These are phyloP conservation scores for Pseudomyrmex gracilis DNA, from an alignment of 1,140 invertebrate species.

Conservation along the genomic window DNA sequence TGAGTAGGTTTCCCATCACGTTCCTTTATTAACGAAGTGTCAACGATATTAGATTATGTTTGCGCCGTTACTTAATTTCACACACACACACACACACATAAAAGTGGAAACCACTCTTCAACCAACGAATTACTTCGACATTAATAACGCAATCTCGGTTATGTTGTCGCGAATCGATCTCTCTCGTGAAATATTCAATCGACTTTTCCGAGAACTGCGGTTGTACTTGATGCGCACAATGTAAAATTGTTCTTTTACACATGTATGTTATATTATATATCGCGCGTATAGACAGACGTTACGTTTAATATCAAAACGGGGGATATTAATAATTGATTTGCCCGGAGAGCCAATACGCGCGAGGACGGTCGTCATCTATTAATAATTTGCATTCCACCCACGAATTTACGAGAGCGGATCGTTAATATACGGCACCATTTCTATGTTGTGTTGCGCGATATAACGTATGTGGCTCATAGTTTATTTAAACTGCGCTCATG, in stretches of 20 bases:
- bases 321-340: conserved; percentile 46
- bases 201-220: not conserved
- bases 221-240: too few relatives aligned
- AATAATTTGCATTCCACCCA: conserved; percentile 12
- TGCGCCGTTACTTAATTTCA: not conserved
- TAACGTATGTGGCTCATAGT: not conserved
- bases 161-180: too few relatives aligned
- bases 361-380: conserved; percentile 1
- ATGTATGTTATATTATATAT: not conserved
- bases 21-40: conserved; percentile 35
- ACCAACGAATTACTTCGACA: too few relatives aligned
- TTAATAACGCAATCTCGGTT: not conserved
- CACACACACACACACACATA: too few relatives aligned
- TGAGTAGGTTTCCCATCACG: not conserved
- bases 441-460: not conserved
- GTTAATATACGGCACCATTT: conserved; percentile 32
- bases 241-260: not conserved
- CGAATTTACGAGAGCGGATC: conserved; percentile 24
- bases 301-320: conserved; percentile 11
- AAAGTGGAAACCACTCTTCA: too few relatives aligned
- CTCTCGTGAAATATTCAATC: too few relatives aligned
- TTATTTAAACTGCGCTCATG: conserved; percentile 17
- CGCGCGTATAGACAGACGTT: conserved; percentile 2
- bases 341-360: not conserved
- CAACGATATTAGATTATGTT: conserved; percentile 2